phyloP scores from a whole-genome alignment of 2,888 invertebrate species.

The Pocota personata region DNA sequence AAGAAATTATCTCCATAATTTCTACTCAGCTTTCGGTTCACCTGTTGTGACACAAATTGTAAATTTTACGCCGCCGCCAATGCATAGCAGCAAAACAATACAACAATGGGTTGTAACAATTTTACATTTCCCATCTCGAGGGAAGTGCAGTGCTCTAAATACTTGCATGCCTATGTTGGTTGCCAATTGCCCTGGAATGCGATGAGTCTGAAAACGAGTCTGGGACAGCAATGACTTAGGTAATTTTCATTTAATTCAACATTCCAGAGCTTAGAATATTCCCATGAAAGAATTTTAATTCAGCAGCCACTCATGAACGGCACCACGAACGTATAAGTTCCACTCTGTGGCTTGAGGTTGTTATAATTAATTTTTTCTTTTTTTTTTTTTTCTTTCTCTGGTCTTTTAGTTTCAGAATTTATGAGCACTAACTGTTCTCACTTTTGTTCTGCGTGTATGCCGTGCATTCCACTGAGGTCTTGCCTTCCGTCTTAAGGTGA shows the following conservation, averaged over 20 bases:
- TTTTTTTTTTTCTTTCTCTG: background rate
- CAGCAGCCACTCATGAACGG: slow-evolving; percentile 39
- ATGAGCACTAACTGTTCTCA: slow-evolving; percentile 71
- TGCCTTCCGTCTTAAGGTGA: slow-evolving; percentile 46
- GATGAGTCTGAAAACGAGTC: slow-evolving; percentile 71
- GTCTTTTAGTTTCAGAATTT: slow-evolving; percentile 49
- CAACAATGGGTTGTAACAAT: slow-evolving; percentile 53
- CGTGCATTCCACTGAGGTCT: slow-evolving; percentile 53
- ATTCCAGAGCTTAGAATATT: slow-evolving; percentile 72
- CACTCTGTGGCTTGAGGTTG: slow-evolving; percentile 31
- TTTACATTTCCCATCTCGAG: slow-evolving; percentile 62
- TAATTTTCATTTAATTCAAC: slow-evolving; percentile 72
- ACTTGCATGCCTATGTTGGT: slow-evolving; percentile 32
- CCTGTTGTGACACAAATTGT: slow-evolving; percentile 45
- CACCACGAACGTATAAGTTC: background rate
- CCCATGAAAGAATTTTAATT: slow-evolving; percentile 65
- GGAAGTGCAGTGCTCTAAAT: slow-evolving; percentile 49
- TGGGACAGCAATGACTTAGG: slow-evolving; percentile 62
- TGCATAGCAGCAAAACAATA: slow-evolving; percentile 10
- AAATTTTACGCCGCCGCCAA: background rate
- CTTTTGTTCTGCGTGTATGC: slow-evolving; percentile 62
- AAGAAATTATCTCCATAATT: slow-evolving; percentile 1
- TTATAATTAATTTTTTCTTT: slow-evolving; percentile 51
- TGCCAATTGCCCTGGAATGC: slow-evolving; percentile 72
- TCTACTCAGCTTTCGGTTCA: background rate